These are phyloP conservation scores for Caenorhabditis latens DNA, from an alignment of 1,140 invertebrate genomes.

Conservation along the genomic window DNA sequence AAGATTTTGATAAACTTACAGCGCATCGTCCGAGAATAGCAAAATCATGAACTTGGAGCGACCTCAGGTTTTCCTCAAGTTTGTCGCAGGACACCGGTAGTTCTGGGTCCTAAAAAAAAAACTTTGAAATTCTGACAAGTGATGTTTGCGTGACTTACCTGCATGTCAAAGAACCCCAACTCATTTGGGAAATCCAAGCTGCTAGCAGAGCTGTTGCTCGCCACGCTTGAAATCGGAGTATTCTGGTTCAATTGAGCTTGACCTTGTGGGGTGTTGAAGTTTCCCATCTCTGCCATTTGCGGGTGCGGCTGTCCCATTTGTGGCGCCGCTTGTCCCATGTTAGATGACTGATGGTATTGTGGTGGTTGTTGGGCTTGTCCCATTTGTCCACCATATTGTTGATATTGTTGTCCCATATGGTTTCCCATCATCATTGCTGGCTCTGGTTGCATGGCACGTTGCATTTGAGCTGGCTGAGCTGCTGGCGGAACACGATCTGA, in stretches of 20 bases:
- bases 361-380: conserved; percentile 24
- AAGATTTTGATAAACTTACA: background rate
- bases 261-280: conserved; percentile 16
- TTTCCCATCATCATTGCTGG: conserved; percentile 11
- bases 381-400: background rate
- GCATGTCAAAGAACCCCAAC: conserved; percentile 38
- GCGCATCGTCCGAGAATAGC: conserved; percentile 36
- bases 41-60: conserved; percentile 26
- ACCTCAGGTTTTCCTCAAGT: conserved; percentile 17
- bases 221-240: background rate
- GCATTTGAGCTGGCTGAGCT: conserved; percentile 23
- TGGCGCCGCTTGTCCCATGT: background rate
- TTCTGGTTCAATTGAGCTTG: background rate
- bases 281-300: conserved; percentile 26
- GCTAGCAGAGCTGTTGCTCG: conserved; percentile 27
- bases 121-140: background rate
- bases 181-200: conserved; percentile 38
- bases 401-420: conserved; percentile 36
- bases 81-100: conserved; percentile 22
- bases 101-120: conserved; percentile 6
- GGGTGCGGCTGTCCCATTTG: conserved; percentile 31
- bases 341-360: background rate
- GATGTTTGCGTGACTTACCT: background rate
- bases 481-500: conserved; percentile 32
- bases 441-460: conserved; percentile 18